Percentiles rank a stretch among this genome's conserved stretches.
These are phyloP conservation scores for Anticlea derivata DNA, from an alignment of 2,888 invertebrate species.

Conservation along the genomic window DNA sequence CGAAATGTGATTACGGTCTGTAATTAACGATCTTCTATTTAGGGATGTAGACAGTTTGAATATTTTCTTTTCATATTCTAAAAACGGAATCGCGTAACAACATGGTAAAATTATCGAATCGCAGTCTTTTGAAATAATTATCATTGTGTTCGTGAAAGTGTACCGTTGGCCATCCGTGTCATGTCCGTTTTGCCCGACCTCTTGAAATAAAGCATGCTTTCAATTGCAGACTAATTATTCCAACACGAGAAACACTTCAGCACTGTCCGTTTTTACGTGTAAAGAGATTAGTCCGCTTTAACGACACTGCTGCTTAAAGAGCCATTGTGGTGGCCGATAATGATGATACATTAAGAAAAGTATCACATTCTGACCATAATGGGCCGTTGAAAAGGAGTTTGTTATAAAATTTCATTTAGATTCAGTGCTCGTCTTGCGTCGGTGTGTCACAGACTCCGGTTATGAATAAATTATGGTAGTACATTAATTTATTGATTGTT, in stretches of 20 bases:
- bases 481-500: slow-evolving; percentile 84
- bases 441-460: slow-evolving; percentile 70
- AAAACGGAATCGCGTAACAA: slow-evolving; percentile 45
- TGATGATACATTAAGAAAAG: slow-evolving; percentile 80
- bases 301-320: slow-evolving; percentile 69
- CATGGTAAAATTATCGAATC: slow-evolving; percentile 56
- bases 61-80: slow-evolving; percentile 62
- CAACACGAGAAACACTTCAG: slow-evolving; percentile 82
- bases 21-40: slow-evolving; percentile 81
- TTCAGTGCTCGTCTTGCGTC: slow-evolving; percentile 73
- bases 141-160: slow-evolving; percentile 80
- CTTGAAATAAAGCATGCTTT: slow-evolving; percentile 82
- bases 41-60: slow-evolving; percentile 62
- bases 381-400: slow-evolving; percentile 73
- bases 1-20: slow-evolving; percentile 82
- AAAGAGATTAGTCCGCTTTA: slow-evolving; percentile 81
- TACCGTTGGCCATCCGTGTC: slow-evolving; percentile 79
- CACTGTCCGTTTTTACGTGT: slow-evolving; percentile 76
- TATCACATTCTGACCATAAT: slow-evolving; percentile 74
- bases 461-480: slow-evolving; percentile 78
- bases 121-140: slow-evolving; percentile 67
- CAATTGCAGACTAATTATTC: slow-evolving; percentile 83
- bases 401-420: slow-evolving; percentile 81
- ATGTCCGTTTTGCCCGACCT: slow-evolving; percentile 74
- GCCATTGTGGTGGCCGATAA: slow-evolving; percentile 75